Base-by-base conservation (phyloP, 2,888 invertebrate genomes). In the Hedya salicella region DNA sequence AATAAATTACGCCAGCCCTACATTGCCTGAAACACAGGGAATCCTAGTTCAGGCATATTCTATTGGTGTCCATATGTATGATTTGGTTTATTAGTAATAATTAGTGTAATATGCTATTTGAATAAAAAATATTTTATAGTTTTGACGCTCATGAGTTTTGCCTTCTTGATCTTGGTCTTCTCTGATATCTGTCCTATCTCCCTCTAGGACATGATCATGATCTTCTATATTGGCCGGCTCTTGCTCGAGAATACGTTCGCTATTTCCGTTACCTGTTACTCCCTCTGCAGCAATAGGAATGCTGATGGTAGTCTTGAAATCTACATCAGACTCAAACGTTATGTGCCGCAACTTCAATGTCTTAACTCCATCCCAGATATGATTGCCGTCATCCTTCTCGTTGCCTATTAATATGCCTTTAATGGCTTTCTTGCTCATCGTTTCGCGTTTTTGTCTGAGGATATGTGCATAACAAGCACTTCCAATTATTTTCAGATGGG, bases 341-440 rank as follows among this genome's bases (percentile, higher is more conserved):
- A 25, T 25, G 25, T 40, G n/a, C 14, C 40, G 2, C 40, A 14
- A 14, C 40, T 40, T 40, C 5, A 40, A 40, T 14, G 14, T 40
- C 3, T 40, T 40, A 3, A 14, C n/a, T 40, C 40, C 40, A 40
- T 40, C 40, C 40, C 40, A 40, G 40, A 40, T 40, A 3, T 14
- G n/a, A 40, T 14, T 14, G 14, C 40, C 40, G 40, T 40, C 40
- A 14, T 40, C 40, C n/a, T 40, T 40, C 6, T 40, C 40, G 14
- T 40, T 14, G 14, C 40, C 40, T 14, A 40, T 40, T n/a, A 40
- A 5, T 40, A 40, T 40, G 40, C 40, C 40, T 40, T 40, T 40
- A 3, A 40, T 14, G 14, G 40, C 40, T 14, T 40, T 40, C 14
- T 40, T 40, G 4, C 40, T 40, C 40, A 40, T 14, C 40, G 5